These are phyloP conservation scores for Rhipidura dahli DNA, from an alignment of 2,113 vertebrate species.

Conservation along the genomic window DNA sequence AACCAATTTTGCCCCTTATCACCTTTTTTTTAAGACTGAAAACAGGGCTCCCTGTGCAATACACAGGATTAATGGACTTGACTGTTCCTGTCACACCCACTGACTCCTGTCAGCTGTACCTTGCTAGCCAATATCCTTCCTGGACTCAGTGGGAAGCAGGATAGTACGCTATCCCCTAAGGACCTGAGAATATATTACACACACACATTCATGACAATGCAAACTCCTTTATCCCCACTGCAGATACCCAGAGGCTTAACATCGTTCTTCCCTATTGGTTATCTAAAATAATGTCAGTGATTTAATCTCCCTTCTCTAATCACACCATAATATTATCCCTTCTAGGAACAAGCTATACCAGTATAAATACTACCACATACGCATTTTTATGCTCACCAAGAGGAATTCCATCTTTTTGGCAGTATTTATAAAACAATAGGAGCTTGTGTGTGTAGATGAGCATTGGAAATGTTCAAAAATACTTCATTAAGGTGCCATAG, in stretches of 20 bases:
- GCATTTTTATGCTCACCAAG: neutral
- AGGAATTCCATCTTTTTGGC: neutral
- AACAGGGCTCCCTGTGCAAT: neutral
- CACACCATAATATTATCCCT: neutral
- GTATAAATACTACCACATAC: neutral
- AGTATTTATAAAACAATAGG: neutral
- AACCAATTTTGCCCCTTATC: neutral
- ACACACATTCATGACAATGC: neutral
- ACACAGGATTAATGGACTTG: neutral
- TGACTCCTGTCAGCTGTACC: neutral
- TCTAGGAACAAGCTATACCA: neutral
- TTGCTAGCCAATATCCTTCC: neutral
- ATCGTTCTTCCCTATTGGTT: neutral
- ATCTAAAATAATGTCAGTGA: constrained; percentile 2
- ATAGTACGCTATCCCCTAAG: neutral
- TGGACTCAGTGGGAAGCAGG: neutral
- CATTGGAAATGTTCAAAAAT: neutral
- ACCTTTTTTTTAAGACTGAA: neutral
- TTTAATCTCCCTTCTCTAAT: constrained; percentile 49
- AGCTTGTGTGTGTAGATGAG: neutral
- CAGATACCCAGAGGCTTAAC: neutral
- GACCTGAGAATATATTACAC: neutral
- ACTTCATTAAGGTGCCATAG: neutral
- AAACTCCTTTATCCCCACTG: neutral
- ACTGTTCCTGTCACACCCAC: neutral